Percentiles rank a stretch among this genome's conserved stretches.
Evolutionary conservation across 2,888 invertebrate genomes (phyloP).

Genomic region (Reticulitermes lucifugus): DNA sequence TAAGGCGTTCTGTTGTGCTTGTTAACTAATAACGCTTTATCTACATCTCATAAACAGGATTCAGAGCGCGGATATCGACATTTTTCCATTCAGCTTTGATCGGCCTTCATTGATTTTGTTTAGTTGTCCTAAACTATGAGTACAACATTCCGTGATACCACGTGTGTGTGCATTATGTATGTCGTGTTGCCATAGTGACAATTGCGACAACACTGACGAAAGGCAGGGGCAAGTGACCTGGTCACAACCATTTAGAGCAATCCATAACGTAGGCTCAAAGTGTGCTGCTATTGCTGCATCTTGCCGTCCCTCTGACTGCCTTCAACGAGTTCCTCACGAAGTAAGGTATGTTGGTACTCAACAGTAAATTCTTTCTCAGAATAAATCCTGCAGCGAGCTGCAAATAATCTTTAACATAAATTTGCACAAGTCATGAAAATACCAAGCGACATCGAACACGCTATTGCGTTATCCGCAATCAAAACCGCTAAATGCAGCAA

Average conservation of each 20-base stretch:
- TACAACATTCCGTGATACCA: too few species aligned
- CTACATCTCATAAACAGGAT: too few species aligned
- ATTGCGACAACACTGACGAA: not conserved
- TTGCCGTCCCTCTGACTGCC: not conserved
- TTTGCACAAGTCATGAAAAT: too few species aligned
- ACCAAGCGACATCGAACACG: too few species aligned
- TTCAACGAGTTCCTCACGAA: not conserved
- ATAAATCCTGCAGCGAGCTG: not conserved
- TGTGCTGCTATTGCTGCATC: not conserved
- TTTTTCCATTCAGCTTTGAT: too few species aligned
- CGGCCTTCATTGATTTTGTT: too few species aligned
- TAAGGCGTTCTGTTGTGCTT: too few species aligned
- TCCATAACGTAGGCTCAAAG: not conserved
- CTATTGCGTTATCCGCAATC: too few species aligned
- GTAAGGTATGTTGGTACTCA: not conserved
- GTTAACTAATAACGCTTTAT: too few species aligned
- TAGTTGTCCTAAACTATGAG: too few species aligned
- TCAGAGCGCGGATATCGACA: too few species aligned
- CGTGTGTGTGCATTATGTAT: not conserved
- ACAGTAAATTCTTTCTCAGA: not conserved
- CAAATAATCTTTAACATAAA: not conserved
- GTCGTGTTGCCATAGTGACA: not conserved
- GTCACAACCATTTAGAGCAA: not conserved
- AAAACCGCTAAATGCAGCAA: too few species aligned
- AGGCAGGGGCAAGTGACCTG: not conserved